Base-by-base conservation (phyloP, 1,140 invertebrate species). In the Vanessa tameamea region DNA sequence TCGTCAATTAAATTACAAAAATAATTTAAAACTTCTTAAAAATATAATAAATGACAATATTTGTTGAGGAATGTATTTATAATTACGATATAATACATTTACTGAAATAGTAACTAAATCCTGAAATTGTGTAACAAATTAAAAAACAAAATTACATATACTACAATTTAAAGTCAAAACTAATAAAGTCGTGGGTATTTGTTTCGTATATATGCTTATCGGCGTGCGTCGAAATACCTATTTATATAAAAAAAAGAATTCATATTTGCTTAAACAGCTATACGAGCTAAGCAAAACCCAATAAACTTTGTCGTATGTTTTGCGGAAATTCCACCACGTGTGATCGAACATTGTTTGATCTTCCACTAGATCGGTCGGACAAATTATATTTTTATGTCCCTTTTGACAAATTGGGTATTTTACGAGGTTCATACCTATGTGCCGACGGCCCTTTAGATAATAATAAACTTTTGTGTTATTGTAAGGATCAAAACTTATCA, bases 341-440 rank as follows among this genome's bases (percentile, higher is more conserved):
- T 72, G 69, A 16, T 4, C 59, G 13, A 61, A 48, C 51, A 14
- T 51, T 47, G 73, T 61, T 20, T 16, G 69, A 76, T 61, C 73
- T 53, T 64, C 51, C 77, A 57, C 71, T 69, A 65, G 72, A 69
- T 73, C 70, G 51, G 20, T 61, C 57, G 57, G 43, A 55, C 70
- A 78, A 82, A 83, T 83, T 82, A 79, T 74, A 71, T 78, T 75
- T 80, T 80, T 80, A 78, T 76, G 72, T 73, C 64, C 68, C 53
- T 43, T 79, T 73, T 76, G 80, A 85, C 83, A 85, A 85, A 83
- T 85, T 85, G 82, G 82, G 69, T 79, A 81, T 83, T 85, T 83
- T 85, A 85, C 69, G 78, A 75, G 64, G 55, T 26, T 26, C 48
- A 51, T 66, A 72, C 70, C 70, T 57, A 53, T 47, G 72, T 73